Base-by-base conservation (phyloP, 2,113 vertebrate species). In the Archilochus colubris region DNA sequence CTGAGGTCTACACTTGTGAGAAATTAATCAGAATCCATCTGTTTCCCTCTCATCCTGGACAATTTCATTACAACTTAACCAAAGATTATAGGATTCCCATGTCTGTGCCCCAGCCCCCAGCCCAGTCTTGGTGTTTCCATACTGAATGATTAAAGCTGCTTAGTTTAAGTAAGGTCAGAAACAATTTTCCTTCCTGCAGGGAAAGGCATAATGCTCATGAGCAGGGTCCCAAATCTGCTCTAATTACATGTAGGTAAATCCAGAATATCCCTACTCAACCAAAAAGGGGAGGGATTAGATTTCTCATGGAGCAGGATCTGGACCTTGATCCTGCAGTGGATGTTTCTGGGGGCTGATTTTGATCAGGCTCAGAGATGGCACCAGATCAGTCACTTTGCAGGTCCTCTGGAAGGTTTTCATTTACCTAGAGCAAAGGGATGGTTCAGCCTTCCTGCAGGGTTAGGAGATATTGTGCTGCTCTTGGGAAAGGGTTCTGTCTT, bases 21-120 rank as follows among this genome's bases (percentile, higher is more conserved):
- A 97, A 98, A 98, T 98, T 98, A 97, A 98, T 98, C 98, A 98
- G 97, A 97, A 97, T 97, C 98, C 98, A 98, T 98, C 97, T 98
- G 97, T 97, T 98, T 95, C 96, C 96, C 96, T 94, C 97, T 97
- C 95, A 97, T 97, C 92, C 97, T 89, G 95, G 95, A 97, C 97
- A 96, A 97, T 97, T 98, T 98, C 97, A 98, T 98, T 98, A 97
- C 96, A 95, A 95, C 96, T 97, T 97, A 98, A 97, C 95, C 94
- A 94, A 97, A 97, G 98, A 98, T 98, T 98, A 98, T 87, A 94
- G 94, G 97, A 97, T 97, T 97, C 97, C 95, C 95, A 96, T 91
- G 95, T 95, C 93, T 95, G 92, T 19, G 27, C 93, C 92, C 82
- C 92, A 88, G 36, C 89, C 75, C 80, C 92, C 95, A 93, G 63